Base-by-base conservation (phyloP, 2,113 vertebrate species). In the Clarias macrocephalus region DNA sequence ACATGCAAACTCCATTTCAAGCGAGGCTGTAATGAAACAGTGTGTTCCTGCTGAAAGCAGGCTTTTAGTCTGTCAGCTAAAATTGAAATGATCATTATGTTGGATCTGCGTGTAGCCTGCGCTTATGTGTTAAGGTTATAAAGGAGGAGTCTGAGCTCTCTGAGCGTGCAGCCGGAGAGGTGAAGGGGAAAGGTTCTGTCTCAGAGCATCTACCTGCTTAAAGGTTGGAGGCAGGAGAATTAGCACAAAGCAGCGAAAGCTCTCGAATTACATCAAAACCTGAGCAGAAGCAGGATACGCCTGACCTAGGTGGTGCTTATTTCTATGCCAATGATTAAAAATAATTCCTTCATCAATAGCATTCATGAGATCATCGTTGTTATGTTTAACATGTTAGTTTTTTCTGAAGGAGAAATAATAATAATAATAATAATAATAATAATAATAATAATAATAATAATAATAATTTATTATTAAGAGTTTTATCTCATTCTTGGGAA, bases 1-100 rank as follows among this genome's bases (percentile, higher is more conserved):
- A 87, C 72, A 84, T 77, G 57, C 42, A 77, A 83, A 87, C 82
- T 83, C 86, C 81, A 87, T 83, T 79, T 84, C 42, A 52, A 37
- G 25, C 60, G 6, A 2, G 33, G 6, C 42, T 10, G 19, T 60
- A 85, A 65, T 79, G 59, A 79, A 33, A 2, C 73, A 66, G 56
- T 37, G 54, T 72, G 65, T 21, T 83, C 15, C 48, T 33, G 52
- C 18, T 23, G 52, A 84, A 72, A 77, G 73, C 60, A 76, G 23
- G 73, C 73, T 76, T 73, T 73, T 73, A 73, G 33, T 1, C 37
- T 48, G 59, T 85, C 83, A 76, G 37, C 56, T 23, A 48, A 57
- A 28, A 60, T 76, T 25, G 5, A 6, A 62, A 42, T 28, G 11
- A 75, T 42, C 72, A n/a, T 23, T 10, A 23, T 42, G 30, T 18